phyloP scores from a whole-genome alignment of 2,888 invertebrate species.

The Luffia ferchaultella region DNA sequence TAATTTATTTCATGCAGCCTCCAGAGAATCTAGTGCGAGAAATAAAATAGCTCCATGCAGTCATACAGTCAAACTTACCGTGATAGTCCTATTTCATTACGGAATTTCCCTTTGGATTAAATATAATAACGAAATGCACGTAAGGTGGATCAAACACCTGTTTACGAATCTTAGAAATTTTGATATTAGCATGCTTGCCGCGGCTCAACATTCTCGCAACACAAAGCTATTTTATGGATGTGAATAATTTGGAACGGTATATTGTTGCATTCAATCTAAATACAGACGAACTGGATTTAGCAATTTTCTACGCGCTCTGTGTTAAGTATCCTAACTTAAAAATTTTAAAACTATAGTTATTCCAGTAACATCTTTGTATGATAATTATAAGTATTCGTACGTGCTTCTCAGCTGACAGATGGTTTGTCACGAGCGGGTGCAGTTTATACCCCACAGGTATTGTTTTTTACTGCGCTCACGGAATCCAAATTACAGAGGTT shows the following conservation, averaged over 20 bases:
- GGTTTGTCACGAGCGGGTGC: conserved; percentile 23
- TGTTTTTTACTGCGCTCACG: conserved; percentile 49
- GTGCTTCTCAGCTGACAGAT: conserved; percentile 39
- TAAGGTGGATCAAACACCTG: conserved; percentile 40
- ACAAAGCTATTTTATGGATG: neutral
- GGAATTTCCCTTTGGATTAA: too few relatives aligned
- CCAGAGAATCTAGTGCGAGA: too few relatives aligned
- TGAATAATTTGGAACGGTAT: neutral
- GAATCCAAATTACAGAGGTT: conserved; percentile 27
- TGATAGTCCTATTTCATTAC: too few relatives aligned
- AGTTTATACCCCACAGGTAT: conserved; percentile 42
- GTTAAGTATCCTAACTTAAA: too few relatives aligned
- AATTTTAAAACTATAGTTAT: conserved; percentile 31
- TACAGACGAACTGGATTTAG: too few relatives aligned
- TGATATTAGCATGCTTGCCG: conserved; percentile 29
- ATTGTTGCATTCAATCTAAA: neutral
- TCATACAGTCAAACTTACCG: too few relatives aligned
- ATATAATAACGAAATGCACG: too few relatives aligned
- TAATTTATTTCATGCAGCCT: too few relatives aligned
- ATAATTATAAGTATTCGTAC: conserved; percentile 45
- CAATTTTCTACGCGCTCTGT: too few relatives aligned
- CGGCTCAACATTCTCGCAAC: neutral
- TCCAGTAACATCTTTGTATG: conserved; percentile 40
- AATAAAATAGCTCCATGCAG: too few relatives aligned
- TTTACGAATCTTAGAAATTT: conserved; percentile 54